Base-by-base conservation (phyloP, 2,888 invertebrate genomes). In the Lepeophtheirus nordmannii region DNA sequence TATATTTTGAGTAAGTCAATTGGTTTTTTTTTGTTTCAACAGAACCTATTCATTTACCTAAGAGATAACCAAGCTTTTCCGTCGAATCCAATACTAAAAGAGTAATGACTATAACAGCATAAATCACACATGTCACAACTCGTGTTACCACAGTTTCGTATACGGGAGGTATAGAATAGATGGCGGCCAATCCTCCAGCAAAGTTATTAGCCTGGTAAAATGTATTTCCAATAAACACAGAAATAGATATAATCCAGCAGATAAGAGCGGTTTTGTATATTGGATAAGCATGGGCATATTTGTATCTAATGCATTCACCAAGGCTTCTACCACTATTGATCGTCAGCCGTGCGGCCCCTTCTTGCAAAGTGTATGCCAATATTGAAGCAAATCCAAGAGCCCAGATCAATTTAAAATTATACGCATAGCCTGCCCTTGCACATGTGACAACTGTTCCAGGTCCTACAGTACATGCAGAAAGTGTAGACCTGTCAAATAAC, bases 381-480 rank as follows among this genome's bases (percentile, higher is more conserved):
- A 61, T 37, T 7, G 61, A 61, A 12, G 61, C 61, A 38, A 61
- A 61, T 14, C 20, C 61, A n/a, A 61, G 61, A 38, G 61, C 61
- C 61, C 61, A 61, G 2, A 61, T 61, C 61, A 61, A 37, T n/a
- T 37, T 2, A 22, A 61, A 17, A 38, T 10, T 11, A 10, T 37
- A 61, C 8, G n/a, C 61, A 8, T n/a, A 22, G 5, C 61, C 61
- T 1, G 61, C 61, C 37, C 61, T 23, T 12, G 61, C 61, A 61
- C 61, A 61, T 11, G 61, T 61, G n/a, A 61, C 61, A 11, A 61
- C 61, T 38, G 61, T 61, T 30, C 61, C 61, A n/a, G 61, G 61
- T 30, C 61, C 61, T 3, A 61, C 61, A 2, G 61, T 61, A 17
- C 61, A 61, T 3, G 61, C 61, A 14, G 61, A 22, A n/a, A 61